These are phyloP conservation scores for Aphidius gifuensis DNA, from an alignment of 1,140 invertebrate genomes.

Conservation along the genomic window DNA sequence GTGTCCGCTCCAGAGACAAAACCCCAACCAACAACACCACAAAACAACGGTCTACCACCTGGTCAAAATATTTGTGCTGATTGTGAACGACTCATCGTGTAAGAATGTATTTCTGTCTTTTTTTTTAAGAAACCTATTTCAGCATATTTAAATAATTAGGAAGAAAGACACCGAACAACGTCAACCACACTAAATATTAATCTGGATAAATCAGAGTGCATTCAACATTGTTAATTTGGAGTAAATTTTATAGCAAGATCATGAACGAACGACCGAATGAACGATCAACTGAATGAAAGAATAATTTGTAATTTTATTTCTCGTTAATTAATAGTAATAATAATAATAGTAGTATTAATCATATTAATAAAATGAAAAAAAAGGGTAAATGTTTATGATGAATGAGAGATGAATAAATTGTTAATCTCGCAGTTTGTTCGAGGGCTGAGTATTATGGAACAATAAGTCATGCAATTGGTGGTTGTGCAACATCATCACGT, in stretches of 20 bases:
- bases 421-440: slow-evolving; percentile 51
- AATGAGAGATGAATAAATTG: too few species aligned
- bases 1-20: slow-evolving; percentile 68
- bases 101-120: slow-evolving; percentile 53
- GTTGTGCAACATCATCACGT: slow-evolving; percentile 53
- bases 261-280: not conserved
- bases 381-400: slow-evolving; percentile 12
- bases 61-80: slow-evolving; percentile 90
- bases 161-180: slow-evolving; percentile 24
- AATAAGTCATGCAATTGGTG: slow-evolving; percentile 63
- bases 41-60: slow-evolving; percentile 66
- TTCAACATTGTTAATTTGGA: not conserved
- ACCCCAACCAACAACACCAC: slow-evolving; percentile 54
- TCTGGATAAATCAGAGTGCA: not conserved
- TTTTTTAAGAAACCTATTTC: slow-evolving; percentile 10
- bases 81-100: slow-evolving; percentile 91
- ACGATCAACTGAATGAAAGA: not conserved
- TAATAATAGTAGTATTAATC: too few species aligned
- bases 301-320: too few species aligned
- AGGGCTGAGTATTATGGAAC: slow-evolving; percentile 62
- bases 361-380: too few species aligned
- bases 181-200: slow-evolving; percentile 18
- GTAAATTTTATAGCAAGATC: not conserved
- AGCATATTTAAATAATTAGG: slow-evolving; percentile 26
- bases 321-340: too few species aligned